Percentiles rank a stretch among this genome's conserved stretches.
These are phyloP conservation scores for Ptilodon capucinus DNA, from an alignment of 2,888 invertebrate species.

Conservation along the genomic window DNA sequence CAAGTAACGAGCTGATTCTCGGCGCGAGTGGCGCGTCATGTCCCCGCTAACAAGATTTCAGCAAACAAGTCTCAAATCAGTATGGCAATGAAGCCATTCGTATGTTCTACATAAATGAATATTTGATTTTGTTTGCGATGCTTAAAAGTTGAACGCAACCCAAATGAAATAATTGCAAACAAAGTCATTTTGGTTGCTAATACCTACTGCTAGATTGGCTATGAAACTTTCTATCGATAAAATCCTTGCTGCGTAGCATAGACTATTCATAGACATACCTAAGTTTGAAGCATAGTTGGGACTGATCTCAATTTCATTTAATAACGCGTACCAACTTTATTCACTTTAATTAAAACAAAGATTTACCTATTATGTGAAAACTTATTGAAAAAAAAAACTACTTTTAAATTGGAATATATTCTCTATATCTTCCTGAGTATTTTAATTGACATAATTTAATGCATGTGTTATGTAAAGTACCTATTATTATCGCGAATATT, in stretches of 20 bases:
- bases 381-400: too few species aligned
- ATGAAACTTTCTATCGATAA: too few species aligned
- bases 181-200: constrained; percentile 14
- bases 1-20: constrained; percentile 49
- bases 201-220: neutral
- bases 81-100: constrained; percentile 40
- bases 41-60: constrained; percentile 56
- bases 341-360: too few species aligned
- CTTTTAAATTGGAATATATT: too few species aligned
- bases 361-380: too few species aligned
- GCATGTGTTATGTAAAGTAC: too few species aligned
- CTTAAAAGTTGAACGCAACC: constrained; percentile 27
- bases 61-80: constrained; percentile 59
- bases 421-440: too few species aligned
- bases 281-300: too few species aligned
- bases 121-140: constrained; percentile 37
- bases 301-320: too few species aligned
- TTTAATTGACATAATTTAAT: neutral
- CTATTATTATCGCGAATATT: neutral
- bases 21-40: constrained; percentile 37
- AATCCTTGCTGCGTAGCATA: too few species aligned
- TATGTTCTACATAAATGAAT: constrained; percentile 39
- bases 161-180: constrained; percentile 20
- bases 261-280: too few species aligned
- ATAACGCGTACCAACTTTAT: too few species aligned